phyloP scores from a whole-genome alignment of 2,888 invertebrate genomes.

The Atherix ibis region DNA sequence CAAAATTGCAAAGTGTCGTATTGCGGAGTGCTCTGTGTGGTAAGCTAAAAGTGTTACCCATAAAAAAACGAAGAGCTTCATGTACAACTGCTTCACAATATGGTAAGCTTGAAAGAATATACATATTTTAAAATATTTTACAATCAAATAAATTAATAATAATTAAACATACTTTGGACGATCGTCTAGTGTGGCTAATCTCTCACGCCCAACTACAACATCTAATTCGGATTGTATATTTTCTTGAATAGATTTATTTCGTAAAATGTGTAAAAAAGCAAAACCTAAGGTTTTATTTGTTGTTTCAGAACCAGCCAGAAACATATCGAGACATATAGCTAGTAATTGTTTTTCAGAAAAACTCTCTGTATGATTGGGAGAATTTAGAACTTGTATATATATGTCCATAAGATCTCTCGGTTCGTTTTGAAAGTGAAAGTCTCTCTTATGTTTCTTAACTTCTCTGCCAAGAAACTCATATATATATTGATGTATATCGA shows the following conservation, averaged over 20 bases:
- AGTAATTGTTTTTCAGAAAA: slow-evolving; percentile 59
- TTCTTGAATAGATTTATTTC: slow-evolving; percentile 53
- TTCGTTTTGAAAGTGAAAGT: slow-evolving; percentile 40
- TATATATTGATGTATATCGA: slow-evolving; percentile 51
- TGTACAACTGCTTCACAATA: slow-evolving; percentile 63
- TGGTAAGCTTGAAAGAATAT: slow-evolving; percentile 45
- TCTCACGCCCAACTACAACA: slow-evolving; percentile 48
- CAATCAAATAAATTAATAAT: slow-evolving; percentile 1
- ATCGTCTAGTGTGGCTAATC: slow-evolving; percentile 54
- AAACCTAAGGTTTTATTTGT: slow-evolving; percentile 66
- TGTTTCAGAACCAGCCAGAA: slow-evolving; percentile 77
- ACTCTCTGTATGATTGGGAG: slow-evolving; percentile 37
- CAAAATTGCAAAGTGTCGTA: slow-evolving; percentile 53
- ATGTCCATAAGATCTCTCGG: slow-evolving; percentile 70
- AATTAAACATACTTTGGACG: too few relatives aligned
- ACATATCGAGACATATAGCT: slow-evolving; percentile 70
- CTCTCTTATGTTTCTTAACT: slow-evolving; percentile 51
- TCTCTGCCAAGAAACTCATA: slow-evolving; percentile 60
- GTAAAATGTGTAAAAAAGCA: slow-evolving; percentile 55
- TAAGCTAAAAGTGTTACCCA: slow-evolving; percentile 60
- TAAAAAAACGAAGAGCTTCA: slow-evolving; percentile 65
- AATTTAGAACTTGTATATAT: slow-evolving; percentile 51
- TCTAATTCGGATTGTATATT: slow-evolving; percentile 68
- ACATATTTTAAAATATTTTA: slow-evolving; percentile 4
- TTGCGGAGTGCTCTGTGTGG: slow-evolving; percentile 63